Evolutionary conservation across 2,888 invertebrate genomes (phyloP).

Genomic region (Bursaphelenchus okinawaensis): DNA sequence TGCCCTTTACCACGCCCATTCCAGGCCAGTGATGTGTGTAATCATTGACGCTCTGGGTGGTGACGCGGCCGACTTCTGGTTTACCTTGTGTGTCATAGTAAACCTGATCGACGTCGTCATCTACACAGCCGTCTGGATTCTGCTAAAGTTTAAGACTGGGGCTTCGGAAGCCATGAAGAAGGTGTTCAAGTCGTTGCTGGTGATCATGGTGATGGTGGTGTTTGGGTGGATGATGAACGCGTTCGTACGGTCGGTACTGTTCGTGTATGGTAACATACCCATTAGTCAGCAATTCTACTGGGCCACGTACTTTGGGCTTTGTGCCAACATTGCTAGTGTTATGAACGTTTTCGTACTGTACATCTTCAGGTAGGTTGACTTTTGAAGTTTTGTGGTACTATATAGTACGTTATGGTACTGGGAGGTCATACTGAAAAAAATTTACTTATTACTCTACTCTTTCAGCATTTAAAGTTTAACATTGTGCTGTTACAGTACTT

Average conservation of each 20-base stretch:
- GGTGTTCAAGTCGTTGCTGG: not conserved
- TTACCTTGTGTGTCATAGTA: not conserved
- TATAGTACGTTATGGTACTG: too few relatives aligned
- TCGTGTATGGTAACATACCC: not conserved
- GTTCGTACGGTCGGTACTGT: not conserved
- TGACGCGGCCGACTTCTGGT: not conserved
- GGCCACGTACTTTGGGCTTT: not conserved
- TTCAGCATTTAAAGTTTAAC: too few relatives aligned
- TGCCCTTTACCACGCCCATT: not conserved
- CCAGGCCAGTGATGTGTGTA: constrained; percentile 1
- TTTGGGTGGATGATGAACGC: constrained; percentile 5
- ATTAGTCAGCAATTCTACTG: not conserved
- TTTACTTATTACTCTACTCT: too few relatives aligned
- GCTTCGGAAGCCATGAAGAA: not conserved
- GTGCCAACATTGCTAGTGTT: not conserved
- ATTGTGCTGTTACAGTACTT: too few relatives aligned
- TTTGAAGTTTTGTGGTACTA: too few relatives aligned
- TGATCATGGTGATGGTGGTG: not conserved
- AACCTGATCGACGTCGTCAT: not conserved
- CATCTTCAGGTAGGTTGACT: constrained; percentile 1
- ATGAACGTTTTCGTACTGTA: not conserved
- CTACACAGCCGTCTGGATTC: not conserved
- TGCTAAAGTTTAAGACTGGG: not conserved
- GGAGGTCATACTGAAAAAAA: too few relatives aligned
- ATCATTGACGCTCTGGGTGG: constrained; percentile 1